Evolutionary conservation across 2,797 vertebrate genomes (phyloP), one percentile per base, ranked within the genome.

Genomic region (Melopsittacus undulatus): DNA sequence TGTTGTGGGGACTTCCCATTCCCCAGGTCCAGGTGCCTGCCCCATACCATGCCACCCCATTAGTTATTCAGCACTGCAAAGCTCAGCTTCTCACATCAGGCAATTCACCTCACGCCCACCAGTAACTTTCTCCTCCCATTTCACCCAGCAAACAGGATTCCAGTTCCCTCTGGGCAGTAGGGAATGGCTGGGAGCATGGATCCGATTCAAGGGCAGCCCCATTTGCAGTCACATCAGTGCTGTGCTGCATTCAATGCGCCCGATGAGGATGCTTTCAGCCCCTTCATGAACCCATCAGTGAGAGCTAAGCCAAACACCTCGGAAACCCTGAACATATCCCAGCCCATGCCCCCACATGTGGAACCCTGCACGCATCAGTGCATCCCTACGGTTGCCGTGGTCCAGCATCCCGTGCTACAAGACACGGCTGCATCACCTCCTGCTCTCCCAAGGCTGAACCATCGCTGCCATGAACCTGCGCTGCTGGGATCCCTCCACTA

Each of bases 381-480:
- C 63, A 30, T 1, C 21, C 7, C 21, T 43, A 32, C 2, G 1
- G 7, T 12, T 16, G 26, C 46, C 5, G 18, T 0, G 0, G 22
- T 27, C 66, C 45, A 38, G 23, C 56, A 77, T 69, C 54, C 51
- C 17, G 13, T 12, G 24, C 57, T 40, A n/a, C 14, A 21, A 21
- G 11, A 42, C 48, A 81, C 38, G 24, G 67, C 48, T 10, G 18
- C 74, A 59, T 62, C 40, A 67, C 79, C 34, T 42, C 22, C 51
- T 16, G 13, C 61, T 24, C 38, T 48, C n/a, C 46, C n/a, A 51
- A 3, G 2, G 38, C 59, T 4, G 17, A 26, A 34, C 4, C 2
- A 22, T 36, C 57, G 64, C 45, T 26, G n/a, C 73, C 2, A 0
- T 10, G 8, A 7, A 40, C 43, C 63, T 61, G 96, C 87, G 70